Conservation (phyloP, 2,888 invertebrate species). For the Clostera curtula region DNA sequence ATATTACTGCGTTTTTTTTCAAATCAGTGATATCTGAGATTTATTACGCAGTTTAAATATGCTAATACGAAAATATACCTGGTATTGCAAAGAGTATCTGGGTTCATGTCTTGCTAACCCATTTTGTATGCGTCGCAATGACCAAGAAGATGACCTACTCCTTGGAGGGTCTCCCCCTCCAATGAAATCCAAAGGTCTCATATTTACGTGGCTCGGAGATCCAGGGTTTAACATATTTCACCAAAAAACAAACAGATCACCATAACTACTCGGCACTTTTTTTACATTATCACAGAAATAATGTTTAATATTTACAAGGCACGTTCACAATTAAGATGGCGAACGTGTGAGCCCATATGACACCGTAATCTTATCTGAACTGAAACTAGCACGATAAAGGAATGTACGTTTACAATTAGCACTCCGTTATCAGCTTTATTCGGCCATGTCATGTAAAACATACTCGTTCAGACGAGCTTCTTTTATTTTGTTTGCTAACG, state of each 20-base stretch:
- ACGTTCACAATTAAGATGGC: conserved; percentile 33
- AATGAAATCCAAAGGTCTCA: conserved; percentile 38
- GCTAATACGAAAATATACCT: conserved; percentile 31
- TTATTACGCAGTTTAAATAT: neutral
- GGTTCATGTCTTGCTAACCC: conserved; percentile 46
- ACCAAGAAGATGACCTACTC: conserved; percentile 54
- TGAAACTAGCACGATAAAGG: conserved; percentile 58
- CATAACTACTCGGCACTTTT: conserved; percentile 35
- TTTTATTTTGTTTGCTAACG: conserved; percentile 30
- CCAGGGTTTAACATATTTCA: conserved; percentile 53
- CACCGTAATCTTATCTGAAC: conserved; percentile 59
- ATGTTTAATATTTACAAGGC: conserved; percentile 21
- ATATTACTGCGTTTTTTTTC: too few species aligned
- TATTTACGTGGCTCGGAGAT: conserved; percentile 39
- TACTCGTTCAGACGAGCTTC: conserved; percentile 23
- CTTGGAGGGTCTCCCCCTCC: conserved; percentile 35
- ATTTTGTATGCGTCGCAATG: conserved; percentile 43
- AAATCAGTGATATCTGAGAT: too few species aligned
- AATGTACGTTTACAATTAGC: conserved; percentile 60
- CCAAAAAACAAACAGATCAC: conserved; percentile 37
- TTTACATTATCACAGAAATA: conserved; percentile 26
- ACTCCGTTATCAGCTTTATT: conserved; percentile 46
- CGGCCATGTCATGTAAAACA: conserved; percentile 42
- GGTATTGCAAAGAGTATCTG: conserved; percentile 54
- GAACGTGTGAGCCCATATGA: conserved; percentile 54